phyloP scores from a whole-genome alignment of 2,113 vertebrate species.

The Gymnobelideus leadbeateri region DNA sequence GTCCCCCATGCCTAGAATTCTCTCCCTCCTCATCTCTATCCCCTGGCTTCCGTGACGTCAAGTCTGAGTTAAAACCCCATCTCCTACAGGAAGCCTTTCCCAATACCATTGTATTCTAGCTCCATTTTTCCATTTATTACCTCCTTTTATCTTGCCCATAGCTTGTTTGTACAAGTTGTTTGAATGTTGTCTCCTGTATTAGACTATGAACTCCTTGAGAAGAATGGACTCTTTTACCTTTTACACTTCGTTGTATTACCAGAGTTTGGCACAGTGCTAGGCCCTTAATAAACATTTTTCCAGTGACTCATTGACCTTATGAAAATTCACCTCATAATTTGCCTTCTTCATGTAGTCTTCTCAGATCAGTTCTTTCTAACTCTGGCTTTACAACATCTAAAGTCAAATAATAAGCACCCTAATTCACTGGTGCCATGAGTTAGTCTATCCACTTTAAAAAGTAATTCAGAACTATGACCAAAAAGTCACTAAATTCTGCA shows the following conservation, averaged over 20 bases:
- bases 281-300: not conserved
- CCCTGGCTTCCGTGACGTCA: too few relatives aligned
- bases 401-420: not conserved
- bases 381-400: not conserved
- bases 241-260: not conserved
- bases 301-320: not conserved
- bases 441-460: not conserved
- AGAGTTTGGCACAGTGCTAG: not conserved
- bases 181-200: too few relatives aligned
- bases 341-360: not conserved
- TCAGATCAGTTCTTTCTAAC: not conserved
- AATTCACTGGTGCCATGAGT: not conserved
- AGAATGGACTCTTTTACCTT: too few relatives aligned
- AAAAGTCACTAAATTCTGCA: not conserved
- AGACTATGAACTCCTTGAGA: too few relatives aligned
- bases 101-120: too few relatives aligned
- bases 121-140: too few relatives aligned
- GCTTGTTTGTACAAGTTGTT: too few relatives aligned
- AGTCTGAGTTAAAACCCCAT: too few relatives aligned
- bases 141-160: too few relatives aligned
- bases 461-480: not conserved
- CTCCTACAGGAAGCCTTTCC: too few relatives aligned
- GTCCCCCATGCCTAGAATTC: too few relatives aligned
- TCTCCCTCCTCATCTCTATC: too few relatives aligned
- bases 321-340: not conserved